Conservation (phyloP, 2,113 vertebrate species). For the Crotalus tigris region DNA sequence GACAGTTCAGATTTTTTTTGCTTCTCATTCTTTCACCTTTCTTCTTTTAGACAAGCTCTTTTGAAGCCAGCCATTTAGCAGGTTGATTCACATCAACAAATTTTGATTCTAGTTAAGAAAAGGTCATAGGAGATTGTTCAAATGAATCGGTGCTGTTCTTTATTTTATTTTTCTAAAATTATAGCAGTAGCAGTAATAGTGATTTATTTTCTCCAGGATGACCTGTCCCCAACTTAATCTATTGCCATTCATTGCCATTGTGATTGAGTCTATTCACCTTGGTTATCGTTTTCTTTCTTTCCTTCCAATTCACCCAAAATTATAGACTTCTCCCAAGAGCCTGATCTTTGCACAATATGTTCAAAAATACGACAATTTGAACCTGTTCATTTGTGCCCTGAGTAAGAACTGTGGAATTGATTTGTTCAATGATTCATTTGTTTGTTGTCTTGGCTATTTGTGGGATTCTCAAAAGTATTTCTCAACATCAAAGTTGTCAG, state of each 20-base stretch:
- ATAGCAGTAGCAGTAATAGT: background rate
- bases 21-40: background rate
- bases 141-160: background rate
- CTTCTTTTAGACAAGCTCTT: background rate
- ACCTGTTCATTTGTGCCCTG: background rate
- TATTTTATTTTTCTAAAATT: background rate
- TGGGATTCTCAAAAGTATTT: background rate
- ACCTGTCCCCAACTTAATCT: background rate
- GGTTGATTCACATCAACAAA: background rate
- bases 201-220: background rate
- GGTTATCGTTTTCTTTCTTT: background rate
- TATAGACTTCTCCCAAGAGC: background rate
- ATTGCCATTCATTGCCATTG: background rate
- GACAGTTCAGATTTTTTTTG: background rate
- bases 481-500: background rate
- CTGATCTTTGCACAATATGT: background rate
- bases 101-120: background rate
- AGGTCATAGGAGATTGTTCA: background rate
- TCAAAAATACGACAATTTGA: background rate
- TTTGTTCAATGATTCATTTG: background rate
- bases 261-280: background rate
- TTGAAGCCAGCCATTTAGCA: background rate
- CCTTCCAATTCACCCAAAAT: background rate
- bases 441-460: background rate
- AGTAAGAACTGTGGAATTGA: background rate